A percentile compares a stretch with the other conserved stretches of the same genome.
Conservation (phyloP, 2,113 vertebrate species). For the Microcebus lehilahytsara region DNA sequence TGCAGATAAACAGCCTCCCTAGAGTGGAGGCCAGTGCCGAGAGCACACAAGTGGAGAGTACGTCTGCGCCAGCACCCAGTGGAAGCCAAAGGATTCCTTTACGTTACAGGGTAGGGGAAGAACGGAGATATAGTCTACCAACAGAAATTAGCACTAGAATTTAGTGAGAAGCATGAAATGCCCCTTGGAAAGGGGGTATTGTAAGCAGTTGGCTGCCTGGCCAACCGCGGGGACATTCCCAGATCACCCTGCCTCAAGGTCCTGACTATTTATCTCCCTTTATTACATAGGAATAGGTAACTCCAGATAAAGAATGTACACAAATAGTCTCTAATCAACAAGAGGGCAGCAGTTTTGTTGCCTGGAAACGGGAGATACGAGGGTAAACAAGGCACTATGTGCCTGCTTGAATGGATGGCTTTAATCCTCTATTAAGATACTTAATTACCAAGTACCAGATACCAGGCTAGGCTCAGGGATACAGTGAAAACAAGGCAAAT, state of each 20-base stretch:
- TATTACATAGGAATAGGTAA: background rate
- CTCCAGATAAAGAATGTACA: background rate
- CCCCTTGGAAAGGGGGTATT: background rate
- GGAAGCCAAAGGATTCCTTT: background rate
- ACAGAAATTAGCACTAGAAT: background rate
- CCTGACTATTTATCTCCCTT: background rate
- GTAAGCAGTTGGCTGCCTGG: background rate
- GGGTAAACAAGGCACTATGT: background rate
- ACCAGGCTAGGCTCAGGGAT: background rate
- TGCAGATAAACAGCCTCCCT: background rate
- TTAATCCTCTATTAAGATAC: background rate
- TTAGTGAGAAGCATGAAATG: background rate
- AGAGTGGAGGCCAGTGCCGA: background rate
- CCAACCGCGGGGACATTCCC: background rate
- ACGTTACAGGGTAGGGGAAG: background rate
- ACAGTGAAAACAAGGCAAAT: background rate
- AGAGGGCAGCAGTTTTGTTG: background rate
- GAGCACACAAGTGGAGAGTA: background rate
- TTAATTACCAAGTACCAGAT: background rate
- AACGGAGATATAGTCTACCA: background rate
- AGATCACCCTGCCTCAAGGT: background rate
- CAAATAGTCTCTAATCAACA: background rate
- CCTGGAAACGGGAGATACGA: background rate
- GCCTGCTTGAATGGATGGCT: background rate
- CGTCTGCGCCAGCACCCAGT: accelerated